Evolutionary conservation across 2,888 invertebrate genomes (phyloP).

Genomic region (Andricus curvator): DNA sequence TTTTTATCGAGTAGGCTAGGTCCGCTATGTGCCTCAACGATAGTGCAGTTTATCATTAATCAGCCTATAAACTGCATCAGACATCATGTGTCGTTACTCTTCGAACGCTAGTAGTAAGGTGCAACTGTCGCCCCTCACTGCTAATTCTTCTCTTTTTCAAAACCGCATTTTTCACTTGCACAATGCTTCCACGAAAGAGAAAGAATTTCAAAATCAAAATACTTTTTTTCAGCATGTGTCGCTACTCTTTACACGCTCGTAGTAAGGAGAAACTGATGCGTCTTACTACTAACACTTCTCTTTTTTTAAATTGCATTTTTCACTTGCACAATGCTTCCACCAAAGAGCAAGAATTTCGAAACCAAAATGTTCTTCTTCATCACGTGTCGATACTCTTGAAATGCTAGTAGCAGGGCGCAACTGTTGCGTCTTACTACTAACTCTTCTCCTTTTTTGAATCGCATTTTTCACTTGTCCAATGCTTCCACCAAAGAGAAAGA

Average conservation of each 20-base stretch:
- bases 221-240: too few relatives aligned
- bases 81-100: slow-evolving; percentile 35
- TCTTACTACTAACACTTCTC: not conserved
- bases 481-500: too few relatives aligned
- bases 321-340: not conserved
- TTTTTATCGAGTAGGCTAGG: slow-evolving; percentile 2
- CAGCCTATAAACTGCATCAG: slow-evolving; percentile 47
- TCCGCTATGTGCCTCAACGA: slow-evolving; percentile 41
- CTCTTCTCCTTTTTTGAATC: too few relatives aligned
- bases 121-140: too few relatives aligned
- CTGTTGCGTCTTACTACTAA: too few relatives aligned
- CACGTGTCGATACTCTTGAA: slow-evolving; percentile 19
- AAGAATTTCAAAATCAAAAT: too few relatives aligned
- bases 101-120: slow-evolving; percentile 4
- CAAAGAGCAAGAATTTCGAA: not conserved
- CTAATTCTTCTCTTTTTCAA: too few relatives aligned
- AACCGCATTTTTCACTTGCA: too few relatives aligned
- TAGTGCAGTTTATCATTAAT: slow-evolving; percentile 61
- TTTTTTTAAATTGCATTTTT: not conserved
- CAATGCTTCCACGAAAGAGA: too few relatives aligned
- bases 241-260: too few relatives aligned
- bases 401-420: not conserved
- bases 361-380: not conserved
- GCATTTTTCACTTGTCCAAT: too few relatives aligned
- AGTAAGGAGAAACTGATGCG: too few relatives aligned